Conservation (phyloP, 2,888 invertebrate genomes). For the Drosophila cracens region DNA sequence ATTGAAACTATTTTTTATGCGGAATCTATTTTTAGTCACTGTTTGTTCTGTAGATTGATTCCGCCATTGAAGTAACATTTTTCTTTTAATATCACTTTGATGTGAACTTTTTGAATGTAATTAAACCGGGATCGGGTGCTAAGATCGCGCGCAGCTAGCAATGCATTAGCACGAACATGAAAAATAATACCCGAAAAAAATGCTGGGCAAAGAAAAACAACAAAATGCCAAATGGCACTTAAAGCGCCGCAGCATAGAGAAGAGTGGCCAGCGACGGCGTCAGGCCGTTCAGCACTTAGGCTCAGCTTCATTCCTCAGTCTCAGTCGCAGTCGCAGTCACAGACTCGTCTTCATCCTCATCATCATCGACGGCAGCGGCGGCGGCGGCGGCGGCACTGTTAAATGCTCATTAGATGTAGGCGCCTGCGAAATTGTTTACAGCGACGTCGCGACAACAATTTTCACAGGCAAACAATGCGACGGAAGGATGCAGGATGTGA, state of each 20-base stretch:
- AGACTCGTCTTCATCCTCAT: background rate
- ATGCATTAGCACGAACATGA: constrained; percentile 72
- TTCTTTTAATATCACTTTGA: constrained; percentile 21
- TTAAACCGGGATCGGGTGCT: constrained; percentile 19
- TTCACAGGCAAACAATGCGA: constrained; percentile 81
- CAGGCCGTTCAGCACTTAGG: constrained; percentile 27
- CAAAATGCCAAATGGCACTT: constrained; percentile 56
- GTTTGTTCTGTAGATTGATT: background rate
- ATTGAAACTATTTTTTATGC: background rate
- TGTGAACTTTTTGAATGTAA: constrained; percentile 51
- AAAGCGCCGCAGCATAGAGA: constrained; percentile 45
- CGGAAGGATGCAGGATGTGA: constrained; percentile 81
- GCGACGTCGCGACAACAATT: constrained; percentile 82
- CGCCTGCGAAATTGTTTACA: constrained; percentile 83
- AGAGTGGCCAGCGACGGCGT: constrained; percentile 31
- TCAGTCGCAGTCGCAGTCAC: constrained; percentile 6
- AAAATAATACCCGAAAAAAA: constrained; percentile 59
- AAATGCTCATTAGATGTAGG: constrained; percentile 81
- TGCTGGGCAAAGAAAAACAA: constrained; percentile 60
- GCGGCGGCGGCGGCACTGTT: constrained; percentile 61
- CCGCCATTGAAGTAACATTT: background rate
- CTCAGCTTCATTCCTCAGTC: constrained; percentile 20
- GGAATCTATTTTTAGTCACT: background rate
- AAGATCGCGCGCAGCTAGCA: constrained; percentile 25
- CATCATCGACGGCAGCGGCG: constrained; percentile 2